Base-by-base conservation (phyloP, 2,888 invertebrate genomes). In the Lysandra bellargus region DNA sequence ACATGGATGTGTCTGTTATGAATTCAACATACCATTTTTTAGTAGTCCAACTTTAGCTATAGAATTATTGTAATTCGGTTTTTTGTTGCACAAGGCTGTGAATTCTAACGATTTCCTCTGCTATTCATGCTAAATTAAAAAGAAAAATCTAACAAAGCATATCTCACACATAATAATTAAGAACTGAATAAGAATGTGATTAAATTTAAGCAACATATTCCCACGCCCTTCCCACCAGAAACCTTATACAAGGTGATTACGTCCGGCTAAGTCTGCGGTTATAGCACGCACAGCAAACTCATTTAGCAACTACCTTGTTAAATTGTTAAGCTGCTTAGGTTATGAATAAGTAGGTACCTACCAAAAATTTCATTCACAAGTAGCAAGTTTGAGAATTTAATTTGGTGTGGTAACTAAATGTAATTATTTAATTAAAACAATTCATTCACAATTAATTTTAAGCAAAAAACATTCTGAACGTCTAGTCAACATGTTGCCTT, bases 201-300 rank as follows among this genome's bases (percentile, higher is more conserved):
- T 69, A 69, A 69, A 69, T 75, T 75, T 49, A 44, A 49, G 7
- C 75, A 75, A 75, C 49, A 75, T 75, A 75, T 75, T 76, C 76
- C 49, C 76, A 76, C 76, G 76, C 53, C 76, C 76, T 76, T 76
- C 76, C 76, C 30, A 12, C 23, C 76, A 53, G 76, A 76, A 76
- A 57, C 76, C 76, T 76, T 76, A 76, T 30, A 57, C 53, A 76
- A 53, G 76, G 57, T 57, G 33, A 53, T n/a, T 44, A n/a, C 76
- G 49, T 76, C 76, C 76, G 76, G 76, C 53, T 7, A 12, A 76
- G 33, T 76, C 44, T 53, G 49, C 37, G 76, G 76, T 57, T 57
- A 23, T 33, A 76, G n/a, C 30, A 53, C 30, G 33, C 53, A 57
- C 17, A n/a, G 12, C 14, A 23, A 33, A 49, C 57, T 57, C 17